Conservation (phyloP, 2,888 invertebrate genomes). For the Pinctada fucata region DNA sequence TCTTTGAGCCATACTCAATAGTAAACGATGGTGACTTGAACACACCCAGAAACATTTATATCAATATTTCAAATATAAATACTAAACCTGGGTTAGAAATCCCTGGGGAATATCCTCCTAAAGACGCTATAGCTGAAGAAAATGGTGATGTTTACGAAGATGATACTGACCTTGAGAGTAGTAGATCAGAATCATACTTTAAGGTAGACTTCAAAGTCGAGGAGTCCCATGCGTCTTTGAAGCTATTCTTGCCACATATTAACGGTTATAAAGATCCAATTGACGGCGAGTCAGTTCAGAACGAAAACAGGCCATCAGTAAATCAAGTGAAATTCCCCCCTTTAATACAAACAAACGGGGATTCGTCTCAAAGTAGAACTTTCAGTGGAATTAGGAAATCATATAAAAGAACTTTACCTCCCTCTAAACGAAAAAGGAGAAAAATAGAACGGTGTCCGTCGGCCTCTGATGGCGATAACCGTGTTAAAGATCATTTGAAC, state of each 20-base stretch:
- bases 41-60: conserved; percentile 6
- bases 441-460: conserved; percentile 32
- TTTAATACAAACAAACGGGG: conserved; percentile 17
- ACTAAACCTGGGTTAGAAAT: not conserved
- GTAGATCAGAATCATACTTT: conserved; percentile 38
- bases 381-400: conserved; percentile 35
- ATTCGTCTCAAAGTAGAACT: conserved; percentile 1
- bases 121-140: not conserved
- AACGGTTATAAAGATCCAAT: not conserved
- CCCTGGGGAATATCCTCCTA: conserved; percentile 18
- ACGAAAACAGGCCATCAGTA: conserved; percentile 39
- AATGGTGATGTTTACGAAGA: conserved; percentile 11
- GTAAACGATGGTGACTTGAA: conserved; percentile 2
- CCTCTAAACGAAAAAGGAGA: conserved; percentile 46
- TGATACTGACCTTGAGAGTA: conserved; percentile 9
- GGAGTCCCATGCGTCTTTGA: conserved; percentile 55
- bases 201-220: conserved; percentile 55
- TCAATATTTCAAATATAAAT: not conserved
- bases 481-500: conserved; percentile 51
- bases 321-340: conserved; percentile 34
- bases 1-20: not conserved
- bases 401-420: not conserved
- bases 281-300: not conserved
- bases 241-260: conserved; percentile 58
- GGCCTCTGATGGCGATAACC: conserved; percentile 42